Percentiles rank a stretch among this genome's conserved stretches.
Conservation (phyloP, 2,888 invertebrate species). For the Chrysodeixis includens region DNA sequence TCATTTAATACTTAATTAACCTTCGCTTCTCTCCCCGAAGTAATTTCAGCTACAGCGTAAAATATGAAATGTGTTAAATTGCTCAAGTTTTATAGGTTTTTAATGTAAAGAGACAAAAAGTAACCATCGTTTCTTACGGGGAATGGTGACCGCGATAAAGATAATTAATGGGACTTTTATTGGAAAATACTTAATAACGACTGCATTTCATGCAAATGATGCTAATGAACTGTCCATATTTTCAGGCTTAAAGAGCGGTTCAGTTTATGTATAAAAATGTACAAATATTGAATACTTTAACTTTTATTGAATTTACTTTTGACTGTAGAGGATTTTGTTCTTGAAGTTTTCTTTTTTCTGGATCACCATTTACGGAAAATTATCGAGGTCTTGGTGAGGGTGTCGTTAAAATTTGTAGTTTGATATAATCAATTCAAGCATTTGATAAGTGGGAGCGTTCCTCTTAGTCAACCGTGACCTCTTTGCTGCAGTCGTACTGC, state of each 20-base stretch:
- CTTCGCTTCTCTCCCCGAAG: not conserved
- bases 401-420: no score
- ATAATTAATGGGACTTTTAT: slow-evolving; percentile 65
- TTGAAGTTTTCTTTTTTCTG: no score
- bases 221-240: slow-evolving; percentile 34
- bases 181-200: slow-evolving; percentile 64
- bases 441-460: no score
- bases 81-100: slow-evolving; percentile 9
- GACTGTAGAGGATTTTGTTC: no score
- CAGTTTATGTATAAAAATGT: not conserved
- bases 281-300: slow-evolving; percentile 6
- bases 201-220: slow-evolving; percentile 33
- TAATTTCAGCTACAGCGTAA: not conserved
- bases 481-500: no score
- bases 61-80: not conserved
- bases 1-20: not conserved
- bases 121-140: slow-evolving; percentile 31
- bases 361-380: no score
- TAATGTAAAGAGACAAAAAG: slow-evolving; percentile 8
- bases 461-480: no score
- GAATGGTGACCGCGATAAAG: slow-evolving; percentile 63
- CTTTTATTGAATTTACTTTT: no score
- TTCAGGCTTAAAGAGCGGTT: slow-evolving; percentile 13
- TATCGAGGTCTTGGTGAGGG: no score
- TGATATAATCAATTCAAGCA: no score